Evolutionary conservation across 2,113 vertebrate genomes (phyloP).

Genomic region (Bos indicus): DNA sequence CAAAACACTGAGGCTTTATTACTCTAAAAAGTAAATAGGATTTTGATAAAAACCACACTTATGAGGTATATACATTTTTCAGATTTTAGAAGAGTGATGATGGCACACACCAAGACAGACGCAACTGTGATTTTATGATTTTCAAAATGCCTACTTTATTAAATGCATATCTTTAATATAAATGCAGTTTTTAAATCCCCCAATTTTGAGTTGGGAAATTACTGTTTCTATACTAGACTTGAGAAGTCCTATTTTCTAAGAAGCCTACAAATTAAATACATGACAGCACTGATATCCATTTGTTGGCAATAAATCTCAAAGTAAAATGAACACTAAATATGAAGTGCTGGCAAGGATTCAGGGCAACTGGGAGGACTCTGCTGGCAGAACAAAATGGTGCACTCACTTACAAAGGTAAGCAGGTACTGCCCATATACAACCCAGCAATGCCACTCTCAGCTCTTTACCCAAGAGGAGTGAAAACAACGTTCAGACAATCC

Average conservation of each 20-base stretch:
- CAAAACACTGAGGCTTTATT: constrained; percentile 33
- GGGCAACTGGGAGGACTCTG: not conserved
- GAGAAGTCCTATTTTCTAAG: not conserved
- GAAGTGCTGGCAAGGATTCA: not conserved
- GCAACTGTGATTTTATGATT: not conserved
- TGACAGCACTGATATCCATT: not conserved
- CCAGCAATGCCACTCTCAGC: not conserved
- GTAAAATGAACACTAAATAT: not conserved
- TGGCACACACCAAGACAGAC: not conserved
- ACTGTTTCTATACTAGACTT: not conserved
- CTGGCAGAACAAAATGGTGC: not conserved
- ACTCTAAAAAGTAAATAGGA: constrained; percentile 25
- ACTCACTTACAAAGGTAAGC: not conserved
- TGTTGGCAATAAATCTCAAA: not conserved
- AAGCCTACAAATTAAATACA: not conserved
- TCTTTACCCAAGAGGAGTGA: not conserved
- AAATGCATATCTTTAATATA: not conserved
- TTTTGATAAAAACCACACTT: not conserved
- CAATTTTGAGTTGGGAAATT: not conserved
- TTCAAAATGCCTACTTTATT: not conserved
- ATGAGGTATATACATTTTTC: not conserved
- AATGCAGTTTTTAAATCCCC: not conserved
- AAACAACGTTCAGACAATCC: not conserved
- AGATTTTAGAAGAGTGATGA: constrained; percentile 8
- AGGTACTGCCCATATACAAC: not conserved